Base-by-base conservation (phyloP, 2,888 invertebrate species). In the Apocheima hispidaria region DNA sequence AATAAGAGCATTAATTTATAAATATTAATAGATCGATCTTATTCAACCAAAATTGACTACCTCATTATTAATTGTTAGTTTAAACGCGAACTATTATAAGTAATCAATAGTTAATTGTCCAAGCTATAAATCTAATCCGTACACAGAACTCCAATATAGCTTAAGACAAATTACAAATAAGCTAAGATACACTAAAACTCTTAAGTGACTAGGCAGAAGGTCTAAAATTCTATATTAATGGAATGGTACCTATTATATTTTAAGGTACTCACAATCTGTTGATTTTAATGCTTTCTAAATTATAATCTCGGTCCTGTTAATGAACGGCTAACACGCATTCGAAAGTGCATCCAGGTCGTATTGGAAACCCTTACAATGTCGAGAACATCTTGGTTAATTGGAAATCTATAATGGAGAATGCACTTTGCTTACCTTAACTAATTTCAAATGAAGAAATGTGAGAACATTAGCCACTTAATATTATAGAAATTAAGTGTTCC, bases 81-180 rank as follows among this genome's bases (percentile, higher is more conserved):
- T 73, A 79, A 85, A 82, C 80, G 78, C 79, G 65, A 80, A 74
- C 79, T 72, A 77, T 77, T 73, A 72, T 68, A 67, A 70, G 74
- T 83, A 83, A 86, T 84, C 83, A 79, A 81, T 78, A 78, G 75
- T 82, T 87, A 85, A 86, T 84, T 84, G 82, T 82, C 75, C 74
- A 70, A 65, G 77, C 75, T 75, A 84, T 87, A 86, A 86, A 87
- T 87, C 82, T 78, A 66, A 66, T 69, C 72, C 68, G 68, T 73
- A 74, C 73, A 77, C 73, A 77, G 79, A 72, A 76, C 73, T 74
- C 65, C 64, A 65, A 68, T n/a, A 68, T 64, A 65, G 60, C 54
- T 56, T 56, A 65, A 74, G 72, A 75, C 75, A 75, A 77, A 78
- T 73, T 66, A 63, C 68, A 58, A 52, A 44, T 30, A 23, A 60